Evolutionary conservation across 2,113 vertebrate genomes (phyloP), one percentile per base, ranked within the genome.

Genomic region (Carassius gibelio): DNA sequence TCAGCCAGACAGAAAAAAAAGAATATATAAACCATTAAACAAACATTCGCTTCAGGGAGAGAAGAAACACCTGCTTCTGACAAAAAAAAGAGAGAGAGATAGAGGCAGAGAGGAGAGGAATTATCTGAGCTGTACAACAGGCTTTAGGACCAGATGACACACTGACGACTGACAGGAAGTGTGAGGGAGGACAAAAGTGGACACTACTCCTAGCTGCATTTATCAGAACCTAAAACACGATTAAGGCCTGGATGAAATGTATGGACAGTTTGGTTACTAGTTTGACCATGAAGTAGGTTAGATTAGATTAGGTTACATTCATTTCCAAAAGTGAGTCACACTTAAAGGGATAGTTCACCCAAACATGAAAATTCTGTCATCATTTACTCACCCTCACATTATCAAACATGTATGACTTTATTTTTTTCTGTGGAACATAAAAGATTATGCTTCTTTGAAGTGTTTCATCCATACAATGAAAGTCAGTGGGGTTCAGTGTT

Each of bases 11-110:
- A 93, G 90, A 93, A 92, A 93, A 93, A 93, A 91, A 45, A 45
- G 92, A 94, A 93, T 93, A 91, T 91, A 93, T 93, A 92, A 93
- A 92, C 90, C 91, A 93, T 94, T 94, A 92, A 91, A 94, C 91
- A 94, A 93, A 94, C 89, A 90, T 87, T 92, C 86, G 90, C 91
- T 93, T 92, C 89, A 92, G 89, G 62, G 91, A 92, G 86, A 88
- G 87, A 81, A 88, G 71, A 88, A 64, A 87, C 83, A 71, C 89
- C 89, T 89, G 88, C 55, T 90, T 90, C 91, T 92, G 89, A 93
- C 90, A 93, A 89, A 93, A 94, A 93, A 93, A 94, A 93, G 93
- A 26, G 26, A 90, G 89, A 91, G 90, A 91, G 83, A 88, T 42
- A 55, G 55, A 42, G 10, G 52, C 87, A 88, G 72, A 90, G 88